Conservation (phyloP, 2,113 vertebrate species). For the Paraplagusia blochii region DNA sequence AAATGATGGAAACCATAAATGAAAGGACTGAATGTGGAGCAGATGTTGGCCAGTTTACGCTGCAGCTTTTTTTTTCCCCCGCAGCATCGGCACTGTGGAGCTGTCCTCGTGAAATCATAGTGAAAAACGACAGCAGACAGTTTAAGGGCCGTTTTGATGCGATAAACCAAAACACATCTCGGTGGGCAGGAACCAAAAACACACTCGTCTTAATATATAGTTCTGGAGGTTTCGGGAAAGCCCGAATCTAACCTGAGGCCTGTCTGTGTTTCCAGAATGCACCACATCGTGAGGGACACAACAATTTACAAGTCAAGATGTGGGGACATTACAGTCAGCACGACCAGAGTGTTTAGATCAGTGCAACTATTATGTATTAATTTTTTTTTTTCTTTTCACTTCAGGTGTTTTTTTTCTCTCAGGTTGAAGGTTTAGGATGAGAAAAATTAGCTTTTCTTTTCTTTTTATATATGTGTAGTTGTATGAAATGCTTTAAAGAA, state of each 20-base stretch:
- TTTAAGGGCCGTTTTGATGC: neutral
- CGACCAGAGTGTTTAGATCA: neutral
- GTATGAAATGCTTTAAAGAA: too few species aligned
- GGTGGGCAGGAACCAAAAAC: neutral
- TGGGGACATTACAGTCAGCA: neutral
- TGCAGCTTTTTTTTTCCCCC: neutral
- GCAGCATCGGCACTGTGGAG: neutral
- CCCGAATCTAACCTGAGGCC: neutral
- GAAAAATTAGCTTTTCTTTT: too few species aligned
- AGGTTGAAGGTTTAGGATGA: too few species aligned
- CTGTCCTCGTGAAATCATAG: neutral
- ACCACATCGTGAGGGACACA: neutral
- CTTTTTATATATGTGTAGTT: too few species aligned
- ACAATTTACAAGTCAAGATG: neutral
- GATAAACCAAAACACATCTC: neutral
- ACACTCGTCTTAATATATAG: neutral
- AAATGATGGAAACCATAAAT: constrained; percentile 29
- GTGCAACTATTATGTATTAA: too few species aligned
- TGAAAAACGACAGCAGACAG: neutral
- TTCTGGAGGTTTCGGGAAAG: neutral
- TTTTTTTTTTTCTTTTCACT: too few species aligned
- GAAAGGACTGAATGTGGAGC: constrained; percentile 20
- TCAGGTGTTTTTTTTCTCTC: too few species aligned
- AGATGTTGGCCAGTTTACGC: constrained; percentile 25
- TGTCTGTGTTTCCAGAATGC: constrained; percentile 16